These are phyloP conservation scores for Centropus bengalensis DNA, from an alignment of 2,113 vertebrate species.

Conservation along the genomic window DNA sequence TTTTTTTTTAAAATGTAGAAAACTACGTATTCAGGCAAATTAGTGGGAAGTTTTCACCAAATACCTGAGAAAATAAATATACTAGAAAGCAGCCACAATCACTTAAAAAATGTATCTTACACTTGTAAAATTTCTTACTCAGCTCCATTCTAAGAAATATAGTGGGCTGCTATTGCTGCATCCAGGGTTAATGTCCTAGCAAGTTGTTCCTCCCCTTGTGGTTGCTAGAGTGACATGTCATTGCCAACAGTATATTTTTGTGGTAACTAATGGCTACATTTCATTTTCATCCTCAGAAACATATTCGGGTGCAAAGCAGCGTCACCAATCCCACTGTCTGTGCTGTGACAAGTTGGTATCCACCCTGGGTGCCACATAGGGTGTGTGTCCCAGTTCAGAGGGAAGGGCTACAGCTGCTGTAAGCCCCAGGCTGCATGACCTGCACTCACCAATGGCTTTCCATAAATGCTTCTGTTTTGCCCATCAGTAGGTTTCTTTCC, in stretches of 20 bases:
- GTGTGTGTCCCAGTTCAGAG: background rate
- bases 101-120: background rate
- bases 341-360: background rate
- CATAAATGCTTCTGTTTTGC: slow-evolving; percentile 3
- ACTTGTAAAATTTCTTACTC: background rate
- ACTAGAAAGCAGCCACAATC: background rate
- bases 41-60: background rate
- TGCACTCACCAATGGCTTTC: background rate
- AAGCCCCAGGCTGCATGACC: background rate
- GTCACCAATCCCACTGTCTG: background rate
- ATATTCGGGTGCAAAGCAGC: background rate
- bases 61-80: background rate
- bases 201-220: background rate
- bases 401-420: background rate
- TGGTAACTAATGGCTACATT: background rate
- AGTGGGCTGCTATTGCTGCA: background rate
- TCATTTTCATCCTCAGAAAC: background rate
- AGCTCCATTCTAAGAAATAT: background rate
- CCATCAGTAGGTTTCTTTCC: background rate
- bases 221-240: background rate
- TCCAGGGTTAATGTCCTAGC: background rate
- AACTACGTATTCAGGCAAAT: background rate
- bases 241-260: background rate
- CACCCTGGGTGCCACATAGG: background rate
- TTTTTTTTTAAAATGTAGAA: background rate